A percentile compares a stretch with the other conserved stretches of the same genome.
Conservation (phyloP, 2,888 invertebrate species). For the Tetragonisca angustula region DNA sequence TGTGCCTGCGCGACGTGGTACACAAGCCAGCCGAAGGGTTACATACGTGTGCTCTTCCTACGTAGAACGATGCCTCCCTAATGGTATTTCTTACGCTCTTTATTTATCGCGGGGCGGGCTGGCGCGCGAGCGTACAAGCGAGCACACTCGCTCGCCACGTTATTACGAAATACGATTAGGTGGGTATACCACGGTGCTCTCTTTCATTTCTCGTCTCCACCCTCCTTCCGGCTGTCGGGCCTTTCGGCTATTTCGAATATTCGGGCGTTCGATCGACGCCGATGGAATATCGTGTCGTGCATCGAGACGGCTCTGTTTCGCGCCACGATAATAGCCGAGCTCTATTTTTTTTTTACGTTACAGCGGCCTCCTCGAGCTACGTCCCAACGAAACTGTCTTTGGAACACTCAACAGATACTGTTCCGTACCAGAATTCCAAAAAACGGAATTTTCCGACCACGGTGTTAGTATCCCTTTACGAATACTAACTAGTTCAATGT, state of each 20-base stretch:
- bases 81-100: slow-evolving; percentile 82
- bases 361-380: not conserved
- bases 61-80: slow-evolving; percentile 34
- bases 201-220: slow-evolving; percentile 29
- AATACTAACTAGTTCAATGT: no score
- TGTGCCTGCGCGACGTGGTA: slow-evolving; percentile 33
- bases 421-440: no score
- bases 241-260: slow-evolving; percentile 54
- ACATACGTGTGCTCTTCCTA: not conserved
- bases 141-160: slow-evolving; percentile 66
- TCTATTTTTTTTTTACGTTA: not conserved
- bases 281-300: slow-evolving; percentile 58
- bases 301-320: slow-evolving; percentile 16
- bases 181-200: slow-evolving; percentile 65
- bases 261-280: slow-evolving; percentile 66
- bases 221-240: not conserved
- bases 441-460: no score
- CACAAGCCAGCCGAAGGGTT: slow-evolving; percentile 26
- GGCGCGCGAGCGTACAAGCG: slow-evolving; percentile 49
- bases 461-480: no score
- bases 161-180: slow-evolving; percentile 81
- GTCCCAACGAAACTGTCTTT: not conserved
- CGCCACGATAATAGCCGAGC: slow-evolving; percentile 20
- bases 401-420: not conserved
- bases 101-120: slow-evolving; percentile 74